A percentile compares a stretch with the other conserved stretches of the same genome.
phyloP scores from a whole-genome alignment of 2,888 invertebrate genomes.

The Keiferia lycopersicella region DNA sequence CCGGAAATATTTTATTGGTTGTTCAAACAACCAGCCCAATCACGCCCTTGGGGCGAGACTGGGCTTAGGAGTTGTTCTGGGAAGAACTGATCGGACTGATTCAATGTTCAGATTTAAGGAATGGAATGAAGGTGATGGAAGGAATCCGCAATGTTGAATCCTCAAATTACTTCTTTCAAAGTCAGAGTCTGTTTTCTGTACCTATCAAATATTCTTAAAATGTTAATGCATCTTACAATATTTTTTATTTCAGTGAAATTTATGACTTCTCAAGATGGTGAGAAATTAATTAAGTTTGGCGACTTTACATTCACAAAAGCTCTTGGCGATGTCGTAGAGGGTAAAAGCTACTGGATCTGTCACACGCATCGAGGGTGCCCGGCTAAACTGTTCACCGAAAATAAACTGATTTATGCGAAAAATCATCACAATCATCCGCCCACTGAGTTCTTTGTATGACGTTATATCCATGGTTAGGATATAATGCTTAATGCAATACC shows the following conservation, averaged over 20 bases:
- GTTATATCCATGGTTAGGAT: neutral
- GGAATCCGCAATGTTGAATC: no score
- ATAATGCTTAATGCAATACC: no score
- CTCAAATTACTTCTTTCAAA: no score
- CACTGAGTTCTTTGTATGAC: constrained; percentile 74
- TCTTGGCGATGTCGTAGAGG: constrained; percentile 43
- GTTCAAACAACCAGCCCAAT: no score
- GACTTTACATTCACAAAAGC: constrained; percentile 68
- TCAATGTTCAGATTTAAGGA: no score
- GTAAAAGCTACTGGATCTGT: constrained; percentile 65
- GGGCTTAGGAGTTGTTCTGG: no score
- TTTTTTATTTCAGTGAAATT: constrained; percentile 62
- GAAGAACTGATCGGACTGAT: no score
- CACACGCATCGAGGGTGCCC: constrained; percentile 70
- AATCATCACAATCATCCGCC: constrained; percentile 72
- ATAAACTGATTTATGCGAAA: constrained; percentile 59
- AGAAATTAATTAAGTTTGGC: constrained; percentile 67
- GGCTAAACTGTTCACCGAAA: constrained; percentile 65
- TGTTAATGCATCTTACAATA: constrained; percentile 8
- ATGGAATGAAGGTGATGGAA: no score
- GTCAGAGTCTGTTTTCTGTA: no score
- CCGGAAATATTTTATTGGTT: no score
- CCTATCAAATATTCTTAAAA: no score
- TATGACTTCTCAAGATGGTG: constrained; percentile 70
- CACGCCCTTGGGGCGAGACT: no score